These are phyloP conservation scores for Alitta virens DNA, from an alignment of 2,888 invertebrate genomes.

Conservation along the genomic window DNA sequence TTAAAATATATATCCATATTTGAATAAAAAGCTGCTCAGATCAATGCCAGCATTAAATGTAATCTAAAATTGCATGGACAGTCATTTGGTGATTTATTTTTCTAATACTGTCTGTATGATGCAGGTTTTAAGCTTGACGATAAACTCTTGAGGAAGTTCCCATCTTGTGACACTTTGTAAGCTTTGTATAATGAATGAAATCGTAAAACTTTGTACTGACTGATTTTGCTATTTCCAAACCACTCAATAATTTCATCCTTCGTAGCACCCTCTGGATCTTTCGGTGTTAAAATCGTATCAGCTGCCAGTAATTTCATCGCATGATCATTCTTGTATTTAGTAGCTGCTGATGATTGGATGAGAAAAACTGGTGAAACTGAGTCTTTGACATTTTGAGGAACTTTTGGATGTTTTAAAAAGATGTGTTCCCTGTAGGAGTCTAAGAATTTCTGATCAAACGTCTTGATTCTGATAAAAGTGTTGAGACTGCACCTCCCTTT, in stretches of 20 bases:
- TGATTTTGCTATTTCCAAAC: neutral
- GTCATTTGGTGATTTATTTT: too few relatives aligned
- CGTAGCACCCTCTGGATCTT: neutral
- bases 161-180: neutral
- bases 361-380: neutral
- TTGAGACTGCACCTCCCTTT: slow-evolving; percentile 1
- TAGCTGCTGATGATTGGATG: neutral
- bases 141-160: neutral
- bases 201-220: neutral
- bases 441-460: neutral
- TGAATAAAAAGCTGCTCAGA: too few relatives aligned
- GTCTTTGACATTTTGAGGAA: neutral
- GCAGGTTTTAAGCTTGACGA: neutral
- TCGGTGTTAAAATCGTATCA: neutral
- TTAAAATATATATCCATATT: too few relatives aligned
- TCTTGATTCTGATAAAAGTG: slow-evolving; percentile 1
- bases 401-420: slow-evolving; percentile 4
- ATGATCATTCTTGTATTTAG: neutral
- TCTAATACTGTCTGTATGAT: slow-evolving; percentile 1
- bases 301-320: neutral
- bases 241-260: neutral
- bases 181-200: slow-evolving; percentile 11
- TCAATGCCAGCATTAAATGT: too few relatives aligned
- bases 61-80: too few relatives aligned
- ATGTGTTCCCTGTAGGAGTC: slow-evolving; percentile 8